phyloP scores from a whole-genome alignment of 2,797 vertebrate genomes.

The Psittacula derbiana region DNA sequence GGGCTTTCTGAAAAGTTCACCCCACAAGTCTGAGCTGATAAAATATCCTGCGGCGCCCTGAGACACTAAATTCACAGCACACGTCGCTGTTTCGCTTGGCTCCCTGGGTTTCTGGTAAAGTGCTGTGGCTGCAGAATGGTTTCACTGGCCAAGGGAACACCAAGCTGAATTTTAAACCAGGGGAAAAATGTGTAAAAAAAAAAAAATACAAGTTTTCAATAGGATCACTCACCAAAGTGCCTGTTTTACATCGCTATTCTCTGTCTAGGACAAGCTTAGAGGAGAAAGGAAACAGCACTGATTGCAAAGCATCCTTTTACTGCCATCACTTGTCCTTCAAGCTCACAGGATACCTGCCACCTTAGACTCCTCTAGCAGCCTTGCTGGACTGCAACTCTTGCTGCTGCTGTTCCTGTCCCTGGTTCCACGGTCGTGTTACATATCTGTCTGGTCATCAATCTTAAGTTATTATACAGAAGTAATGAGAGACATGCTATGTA shows the following conservation, averaged over 20 bases:
- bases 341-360: neutral
- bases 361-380: neutral
- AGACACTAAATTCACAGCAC: accelerated
- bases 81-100: accelerated
- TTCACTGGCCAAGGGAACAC: neutral
- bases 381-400: neutral
- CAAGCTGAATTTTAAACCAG: neutral
- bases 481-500: neutral
- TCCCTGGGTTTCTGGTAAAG: accelerated
- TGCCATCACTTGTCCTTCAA: neutral
- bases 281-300: neutral
- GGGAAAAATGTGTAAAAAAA: neutral
- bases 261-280: neutral
- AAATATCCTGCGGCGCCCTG: accelerated
- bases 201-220: neutral
- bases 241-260: neutral
- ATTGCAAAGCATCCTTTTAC: neutral
- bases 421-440: neutral
- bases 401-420: neutral
- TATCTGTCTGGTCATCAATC: neutral
- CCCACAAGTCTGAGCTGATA: neutral
- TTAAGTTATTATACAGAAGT: neutral
- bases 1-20: neutral
- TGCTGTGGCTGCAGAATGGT: neutral
- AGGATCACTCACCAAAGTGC: neutral